Evolutionary conservation across 2,888 invertebrate genomes (phyloP), one percentile per base, ranked within the genome.

Genomic region (Eumacrocentrus americanus): DNA sequence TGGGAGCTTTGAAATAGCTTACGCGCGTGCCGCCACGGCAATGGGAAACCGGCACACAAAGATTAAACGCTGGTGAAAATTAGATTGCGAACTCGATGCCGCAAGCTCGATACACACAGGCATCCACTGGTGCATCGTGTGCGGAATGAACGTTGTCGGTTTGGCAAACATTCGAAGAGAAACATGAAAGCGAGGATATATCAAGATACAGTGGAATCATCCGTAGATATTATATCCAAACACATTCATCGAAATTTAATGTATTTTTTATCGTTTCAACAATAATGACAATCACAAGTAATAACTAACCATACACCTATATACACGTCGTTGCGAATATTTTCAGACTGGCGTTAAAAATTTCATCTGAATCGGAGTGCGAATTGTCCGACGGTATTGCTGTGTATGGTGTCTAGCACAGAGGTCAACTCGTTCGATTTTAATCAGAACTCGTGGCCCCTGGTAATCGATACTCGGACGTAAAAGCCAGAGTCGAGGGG

Each of bases 31-130:
- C 57, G 6, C 34, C n/a, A 14, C 44, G 38, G 57, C 48, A 59
- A 37, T 37, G 44, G 52, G 51, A 35, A 65, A 62, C 47, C 60
- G 63, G 68, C 66, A 70, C 65, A 70, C 72, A 71, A 74, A 72
- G 75, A 76, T 76, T 77, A 77, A 78, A 76, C 71, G 71, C 68
- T 60, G 68, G 65, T 64, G 73, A 74, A 77, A 77, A 78, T 77
- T 77, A 73, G 75, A 77, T 75, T 74, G 73, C 68, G 70, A 69
- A 68, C 64, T 69, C 70, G 70, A 72, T 67, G 67, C 70, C 66
- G 58, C 61, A 42, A 61, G 61, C 62, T 58, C 56, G 67, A n/a
- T n/a, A 29, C 4, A 29, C 9, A 29, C 29, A 29, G 9, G 9
- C 29, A 4, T 29, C 9, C 9, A 29, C 29, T n/a, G n/a, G n/a